These are phyloP conservation scores for Enteromius paludinosus DNA, from an alignment of 2,797 vertebrate species.

Conservation along the genomic window DNA sequence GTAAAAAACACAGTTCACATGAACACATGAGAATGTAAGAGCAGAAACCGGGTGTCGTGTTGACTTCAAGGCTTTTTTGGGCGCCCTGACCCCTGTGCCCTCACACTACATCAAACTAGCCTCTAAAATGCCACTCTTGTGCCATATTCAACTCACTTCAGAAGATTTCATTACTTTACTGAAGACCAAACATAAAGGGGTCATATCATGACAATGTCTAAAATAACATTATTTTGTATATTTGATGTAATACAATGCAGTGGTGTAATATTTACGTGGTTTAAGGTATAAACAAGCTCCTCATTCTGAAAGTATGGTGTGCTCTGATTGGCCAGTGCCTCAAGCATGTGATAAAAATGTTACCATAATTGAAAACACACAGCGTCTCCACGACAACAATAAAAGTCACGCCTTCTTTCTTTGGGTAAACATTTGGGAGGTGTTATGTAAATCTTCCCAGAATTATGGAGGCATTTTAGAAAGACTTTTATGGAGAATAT, in stretches of 20 bases:
- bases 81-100: not conserved
- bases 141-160: not conserved
- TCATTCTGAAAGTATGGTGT: no score
- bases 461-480: no score
- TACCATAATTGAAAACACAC: no score
- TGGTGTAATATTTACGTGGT: not conserved
- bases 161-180: not conserved
- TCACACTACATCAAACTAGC: not conserved
- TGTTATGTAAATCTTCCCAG: no score
- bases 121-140: not conserved
- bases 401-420: no score
- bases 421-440: no score
- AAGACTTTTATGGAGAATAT: no score
- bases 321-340: no score
- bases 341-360: no score
- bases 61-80: slow-evolving; percentile 19
- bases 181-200: not conserved
- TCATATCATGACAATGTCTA: not conserved
- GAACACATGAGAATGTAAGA: not conserved
- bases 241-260: not conserved
- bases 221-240: not conserved
- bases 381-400: no score
- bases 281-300: no score
- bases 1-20: not conserved
- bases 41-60: not conserved